These are phyloP conservation scores for Bovichtus variegatus DNA, from an alignment of 2,797 vertebrate species.

Conservation along the genomic window DNA sequence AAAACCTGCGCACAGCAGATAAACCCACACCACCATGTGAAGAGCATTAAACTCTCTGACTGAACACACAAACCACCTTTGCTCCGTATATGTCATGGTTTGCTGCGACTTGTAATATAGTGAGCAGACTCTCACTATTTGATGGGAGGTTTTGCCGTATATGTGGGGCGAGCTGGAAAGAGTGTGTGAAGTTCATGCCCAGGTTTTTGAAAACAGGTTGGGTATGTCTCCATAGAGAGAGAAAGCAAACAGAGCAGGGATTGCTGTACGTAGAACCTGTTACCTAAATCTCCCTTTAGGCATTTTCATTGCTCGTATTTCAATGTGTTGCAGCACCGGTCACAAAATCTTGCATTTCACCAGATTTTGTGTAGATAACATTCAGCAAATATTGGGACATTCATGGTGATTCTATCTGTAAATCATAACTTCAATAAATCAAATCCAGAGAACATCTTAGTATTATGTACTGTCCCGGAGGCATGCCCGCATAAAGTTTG, in stretches of 20 bases:
- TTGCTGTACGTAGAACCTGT: slow-evolving; percentile 21
- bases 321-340: not conserved
- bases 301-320: not conserved
- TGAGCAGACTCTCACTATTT: not conserved
- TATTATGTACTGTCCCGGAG: not conserved
- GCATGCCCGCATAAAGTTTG: not conserved
- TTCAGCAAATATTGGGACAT: not conserved
- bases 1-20: not conserved
- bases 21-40: slow-evolving; percentile 1
- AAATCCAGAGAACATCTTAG: not conserved
- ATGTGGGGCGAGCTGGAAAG: slow-evolving; percentile 15
- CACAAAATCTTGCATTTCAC: not conserved
- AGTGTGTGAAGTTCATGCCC: slow-evolving; percentile 31
- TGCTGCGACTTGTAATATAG: not conserved
- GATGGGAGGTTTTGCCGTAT: not conserved
- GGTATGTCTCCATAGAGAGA: slow-evolving; percentile 23
- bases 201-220: slow-evolving; percentile 28
- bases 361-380: not conserved
- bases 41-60: slow-evolving; percentile 9
- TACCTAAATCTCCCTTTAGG: not conserved
- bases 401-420: not conserved
- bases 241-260: slow-evolving; percentile 44
- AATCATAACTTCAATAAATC: not conserved
- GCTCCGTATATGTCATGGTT: not conserved
- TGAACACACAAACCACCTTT: not conserved